phyloP scores from a whole-genome alignment of 37 sponge, comb jelly and placozoan genomes.

The Amphimedon queenslandica region DNA sequence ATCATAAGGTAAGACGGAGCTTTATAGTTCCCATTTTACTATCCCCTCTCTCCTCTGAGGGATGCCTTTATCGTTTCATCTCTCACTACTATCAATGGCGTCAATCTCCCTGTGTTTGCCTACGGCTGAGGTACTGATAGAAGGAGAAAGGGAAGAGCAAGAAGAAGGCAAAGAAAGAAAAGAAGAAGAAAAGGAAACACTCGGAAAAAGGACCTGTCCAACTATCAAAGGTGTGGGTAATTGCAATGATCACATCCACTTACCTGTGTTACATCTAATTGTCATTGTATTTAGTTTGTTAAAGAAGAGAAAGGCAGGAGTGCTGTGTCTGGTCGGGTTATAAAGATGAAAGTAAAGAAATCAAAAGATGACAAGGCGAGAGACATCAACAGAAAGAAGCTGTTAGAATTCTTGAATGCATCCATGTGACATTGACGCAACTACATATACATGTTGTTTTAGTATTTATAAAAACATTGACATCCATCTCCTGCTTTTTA shows the following conservation, averaged over 20 bases:
- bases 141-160: constrained; percentile 19
- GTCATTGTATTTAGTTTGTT: not conserved
- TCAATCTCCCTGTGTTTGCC: constrained; percentile 6
- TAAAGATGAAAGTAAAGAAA: constrained; percentile 66
- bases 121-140: not conserved
- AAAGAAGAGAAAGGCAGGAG: constrained; percentile 4
- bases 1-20: not conserved
- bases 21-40: not conserved
- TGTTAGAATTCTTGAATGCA: constrained; percentile 47
- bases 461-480: too few species aligned
- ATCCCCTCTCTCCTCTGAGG: not conserved
- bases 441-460: not conserved
- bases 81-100: too few species aligned
- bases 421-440: not conserved
- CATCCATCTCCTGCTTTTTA: too few species aligned
- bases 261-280: not conserved
- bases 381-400: constrained; percentile 50
- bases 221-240: constrained; percentile 17
- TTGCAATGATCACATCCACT: not conserved
- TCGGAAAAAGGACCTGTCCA: constrained; percentile 21
- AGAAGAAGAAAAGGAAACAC: not conserved
- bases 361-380: constrained; percentile 48
- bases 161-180: constrained; percentile 9
- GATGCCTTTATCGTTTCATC: not conserved
- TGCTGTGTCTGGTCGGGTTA: constrained; percentile 38